Conservation (phyloP, 2,797 vertebrate genomes). For the Eutrigla gurnardus region DNA sequence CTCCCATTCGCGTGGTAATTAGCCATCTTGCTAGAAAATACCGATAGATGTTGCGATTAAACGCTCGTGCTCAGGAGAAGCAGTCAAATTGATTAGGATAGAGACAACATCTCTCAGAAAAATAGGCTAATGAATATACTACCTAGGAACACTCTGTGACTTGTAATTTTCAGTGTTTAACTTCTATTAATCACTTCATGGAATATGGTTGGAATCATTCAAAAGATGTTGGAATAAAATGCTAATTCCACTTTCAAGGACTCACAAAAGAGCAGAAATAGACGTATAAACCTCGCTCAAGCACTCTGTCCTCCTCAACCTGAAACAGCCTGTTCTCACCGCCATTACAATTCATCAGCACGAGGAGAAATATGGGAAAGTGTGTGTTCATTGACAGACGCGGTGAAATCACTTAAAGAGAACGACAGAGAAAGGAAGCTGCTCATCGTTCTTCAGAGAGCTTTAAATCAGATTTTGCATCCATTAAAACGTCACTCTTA, state of each 20-base stretch:
- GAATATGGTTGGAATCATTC: slow-evolving; percentile 36
- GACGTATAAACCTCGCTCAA: slow-evolving; percentile 56
- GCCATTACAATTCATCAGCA: slow-evolving; percentile 57
- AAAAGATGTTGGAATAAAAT: slow-evolving; percentile 42
- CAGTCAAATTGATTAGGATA: slow-evolving; percentile 1
- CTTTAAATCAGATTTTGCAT: slow-evolving; percentile 50
- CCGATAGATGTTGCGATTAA: slow-evolving; percentile 18
- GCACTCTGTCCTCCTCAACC: slow-evolving; percentile 44
- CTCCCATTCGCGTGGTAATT: slow-evolving; percentile 1
- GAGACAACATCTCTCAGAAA: neutral
- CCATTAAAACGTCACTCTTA: slow-evolving; percentile 55
- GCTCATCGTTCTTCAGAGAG: slow-evolving; percentile 16
- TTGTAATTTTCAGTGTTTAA: slow-evolving; percentile 6
- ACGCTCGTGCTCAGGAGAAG: slow-evolving; percentile 11
- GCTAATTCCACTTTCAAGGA: slow-evolving; percentile 40
- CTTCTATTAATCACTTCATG: slow-evolving; percentile 7
- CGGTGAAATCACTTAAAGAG: slow-evolving; percentile 53
- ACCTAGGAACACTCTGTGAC: neutral
- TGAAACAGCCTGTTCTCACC: slow-evolving; percentile 32
- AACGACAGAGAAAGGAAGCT: slow-evolving; percentile 21
- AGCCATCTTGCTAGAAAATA: slow-evolving; percentile 12
- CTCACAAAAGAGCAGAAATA: slow-evolving; percentile 44
- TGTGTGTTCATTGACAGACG: slow-evolving; percentile 41
- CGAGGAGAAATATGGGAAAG: slow-evolving; percentile 19
- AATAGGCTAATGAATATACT: neutral